These are phyloP conservation scores for Lepeophtheirus nordmannii DNA, from an alignment of 2,888 invertebrate genomes.

Conservation along the genomic window DNA sequence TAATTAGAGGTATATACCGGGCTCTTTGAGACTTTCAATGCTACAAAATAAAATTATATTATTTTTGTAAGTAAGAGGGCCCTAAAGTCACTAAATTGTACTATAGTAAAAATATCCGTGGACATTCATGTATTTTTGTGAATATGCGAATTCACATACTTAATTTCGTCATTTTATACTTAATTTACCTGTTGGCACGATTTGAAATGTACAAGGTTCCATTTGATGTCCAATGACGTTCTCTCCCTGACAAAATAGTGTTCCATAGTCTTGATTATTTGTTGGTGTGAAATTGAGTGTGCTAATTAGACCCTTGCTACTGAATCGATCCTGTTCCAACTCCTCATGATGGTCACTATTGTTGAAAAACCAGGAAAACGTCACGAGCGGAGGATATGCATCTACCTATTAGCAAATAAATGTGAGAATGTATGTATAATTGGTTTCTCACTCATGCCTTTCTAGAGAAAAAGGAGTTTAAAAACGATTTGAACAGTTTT, in stretches of 20 bases:
- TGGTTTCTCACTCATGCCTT: too few relatives aligned
- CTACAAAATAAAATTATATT: too few relatives aligned
- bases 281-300: constrained; percentile 7
- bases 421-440: background rate
- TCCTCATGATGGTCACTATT: constrained; percentile 5
- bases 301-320: constrained; percentile 8
- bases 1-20: too few relatives aligned
- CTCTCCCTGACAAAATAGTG: constrained; percentile 20
- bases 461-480: too few relatives aligned
- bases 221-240: constrained; percentile 21
- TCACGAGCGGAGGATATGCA: constrained; percentile 22
- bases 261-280: constrained; percentile 21
- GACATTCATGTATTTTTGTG: too few relatives aligned
- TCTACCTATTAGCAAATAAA: constrained; percentile 17
- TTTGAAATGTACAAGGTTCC: constrained; percentile 19
- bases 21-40: too few relatives aligned
- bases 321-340: constrained; percentile 18
- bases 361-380: constrained; percentile 25
- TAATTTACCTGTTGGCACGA: constrained; percentile 24
- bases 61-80: too few relatives aligned
- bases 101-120: too few relatives aligned
- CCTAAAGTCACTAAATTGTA: too few relatives aligned
- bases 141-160: too few relatives aligned
- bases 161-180: background rate
- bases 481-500: too few relatives aligned